Evolutionary conservation across 2,888 invertebrate species (phyloP), one percentile per base, ranked within the genome.

Genomic region (Tribolium freemani): DNA sequence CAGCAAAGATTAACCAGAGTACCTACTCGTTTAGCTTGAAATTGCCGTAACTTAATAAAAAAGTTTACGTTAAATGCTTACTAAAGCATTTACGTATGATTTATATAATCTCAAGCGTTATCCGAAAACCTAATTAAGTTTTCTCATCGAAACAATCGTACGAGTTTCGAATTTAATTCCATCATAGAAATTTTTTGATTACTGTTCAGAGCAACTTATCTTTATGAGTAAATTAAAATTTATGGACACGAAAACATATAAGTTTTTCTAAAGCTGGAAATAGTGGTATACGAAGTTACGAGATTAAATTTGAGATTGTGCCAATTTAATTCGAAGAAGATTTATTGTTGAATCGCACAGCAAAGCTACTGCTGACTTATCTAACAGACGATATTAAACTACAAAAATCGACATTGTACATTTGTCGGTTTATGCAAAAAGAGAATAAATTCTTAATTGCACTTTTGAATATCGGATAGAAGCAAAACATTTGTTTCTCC

Each of bases 221-320:
- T 67, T 68, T 44, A 63, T 50, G 46, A 74, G 48, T 21, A 54
- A 71, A 71, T 71, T 67, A 71, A 53, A 71, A 74, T 74, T 71
- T 74, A 74, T 71, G 69, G 30, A 48, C 30, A 63, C 45, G 68
- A 53, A 73, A 67, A 66, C 63, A 46, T 60, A 67, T 69, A 30
- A 54, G 66, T 63, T 72, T 72, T 54, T 63, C 53, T 69, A 50
- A 51, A 75, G 66, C 61, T 67, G 46, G 26, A 57, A 64, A 46
- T 54, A 60, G 67, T 53, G 46, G 54, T 63, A 69, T 66, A 68
- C 76, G 64, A 72, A 72, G 67, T 72, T 71, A 68, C 68, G 21
- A 76, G 78, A 76, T 78, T 77, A 78, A 76, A 77, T 78, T 78
- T 78, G 78, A 78, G 75, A 77, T 77, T 76, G 77, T 74, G 78